phyloP scores from a whole-genome alignment of 2,888 invertebrate genomes.

The Hyles lineata region DNA sequence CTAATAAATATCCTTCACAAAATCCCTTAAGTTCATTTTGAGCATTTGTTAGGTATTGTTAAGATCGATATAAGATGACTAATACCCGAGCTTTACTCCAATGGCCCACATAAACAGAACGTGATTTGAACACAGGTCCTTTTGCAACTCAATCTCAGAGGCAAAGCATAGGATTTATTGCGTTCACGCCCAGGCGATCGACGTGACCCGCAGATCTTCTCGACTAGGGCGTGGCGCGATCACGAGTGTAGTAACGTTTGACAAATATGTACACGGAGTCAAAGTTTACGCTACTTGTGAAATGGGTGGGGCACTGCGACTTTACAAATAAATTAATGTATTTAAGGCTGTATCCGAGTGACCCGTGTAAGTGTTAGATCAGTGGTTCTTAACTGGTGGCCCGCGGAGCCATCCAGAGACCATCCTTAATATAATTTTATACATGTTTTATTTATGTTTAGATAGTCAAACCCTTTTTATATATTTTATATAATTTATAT shows the following conservation, averaged over 20 bases:
- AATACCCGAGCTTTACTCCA: slow-evolving; percentile 1
- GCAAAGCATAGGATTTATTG: slow-evolving; percentile 6
- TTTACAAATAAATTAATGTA: background rate
- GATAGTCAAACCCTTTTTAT: no score
- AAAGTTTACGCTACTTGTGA: slow-evolving; percentile 17
- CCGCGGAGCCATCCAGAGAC: no score
- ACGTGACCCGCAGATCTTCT: slow-evolving; percentile 21
- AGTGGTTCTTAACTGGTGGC: no score
- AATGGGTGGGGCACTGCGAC: background rate
- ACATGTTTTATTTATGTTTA: no score
- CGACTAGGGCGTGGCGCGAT: slow-evolving; percentile 19
- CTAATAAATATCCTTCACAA: no score
- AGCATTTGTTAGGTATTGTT: background rate
- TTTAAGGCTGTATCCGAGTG: background rate
- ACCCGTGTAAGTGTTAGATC: no score
- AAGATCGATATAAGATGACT: background rate
- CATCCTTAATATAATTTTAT: no score
- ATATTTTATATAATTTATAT: no score
- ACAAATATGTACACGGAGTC: slow-evolving; percentile 5
- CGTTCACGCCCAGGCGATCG: slow-evolving; percentile 15
- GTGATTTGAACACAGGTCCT: slow-evolving; percentile 12
- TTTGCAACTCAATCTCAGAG: slow-evolving; percentile 11
- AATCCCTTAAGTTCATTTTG: background rate
- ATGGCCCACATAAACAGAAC: slow-evolving; percentile 2
- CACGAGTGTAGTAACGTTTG: slow-evolving; percentile 4